Percentiles rank a stretch among this genome's conserved stretches.
Conservation (phyloP, 2,113 vertebrate genomes). For the Butorides virescens region DNA sequence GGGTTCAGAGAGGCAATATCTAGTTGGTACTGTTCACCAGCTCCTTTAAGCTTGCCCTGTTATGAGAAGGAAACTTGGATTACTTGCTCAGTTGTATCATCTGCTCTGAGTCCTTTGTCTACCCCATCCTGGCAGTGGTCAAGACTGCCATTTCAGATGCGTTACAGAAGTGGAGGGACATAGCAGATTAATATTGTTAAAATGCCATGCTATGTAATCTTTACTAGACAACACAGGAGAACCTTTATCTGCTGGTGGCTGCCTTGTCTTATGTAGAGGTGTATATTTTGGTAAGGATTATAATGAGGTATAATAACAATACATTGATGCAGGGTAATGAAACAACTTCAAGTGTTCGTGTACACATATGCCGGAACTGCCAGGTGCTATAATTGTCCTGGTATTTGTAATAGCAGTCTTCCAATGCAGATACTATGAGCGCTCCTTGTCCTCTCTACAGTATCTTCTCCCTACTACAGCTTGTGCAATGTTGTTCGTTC, state of each 20-base stretch:
- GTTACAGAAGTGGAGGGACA: background rate
- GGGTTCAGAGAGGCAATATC: background rate
- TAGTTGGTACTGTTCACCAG: background rate
- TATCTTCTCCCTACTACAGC: background rate
- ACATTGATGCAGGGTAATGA: background rate
- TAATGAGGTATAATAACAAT: background rate
- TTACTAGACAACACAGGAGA: background rate
- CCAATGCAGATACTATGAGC: background rate
- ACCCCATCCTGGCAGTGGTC: background rate
- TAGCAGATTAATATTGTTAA: background rate
- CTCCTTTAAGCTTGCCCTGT: background rate
- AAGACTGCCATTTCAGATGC: background rate
- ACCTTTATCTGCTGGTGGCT: background rate
- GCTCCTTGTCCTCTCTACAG: background rate
- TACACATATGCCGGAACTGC: fast-evolving
- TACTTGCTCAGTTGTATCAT: background rate
- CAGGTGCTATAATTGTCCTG: background rate
- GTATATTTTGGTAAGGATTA: background rate
- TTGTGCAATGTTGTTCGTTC: background rate
- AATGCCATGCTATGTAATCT: background rate
- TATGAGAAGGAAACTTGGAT: background rate
- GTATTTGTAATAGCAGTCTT: background rate
- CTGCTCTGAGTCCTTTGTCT: background rate
- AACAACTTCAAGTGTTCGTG: background rate
- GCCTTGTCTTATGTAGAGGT: background rate